Percentiles rank a stretch among this genome's conserved stretches.
Conservation (phyloP, 2,888 invertebrate species). For the Troides oblongomaculatus region DNA sequence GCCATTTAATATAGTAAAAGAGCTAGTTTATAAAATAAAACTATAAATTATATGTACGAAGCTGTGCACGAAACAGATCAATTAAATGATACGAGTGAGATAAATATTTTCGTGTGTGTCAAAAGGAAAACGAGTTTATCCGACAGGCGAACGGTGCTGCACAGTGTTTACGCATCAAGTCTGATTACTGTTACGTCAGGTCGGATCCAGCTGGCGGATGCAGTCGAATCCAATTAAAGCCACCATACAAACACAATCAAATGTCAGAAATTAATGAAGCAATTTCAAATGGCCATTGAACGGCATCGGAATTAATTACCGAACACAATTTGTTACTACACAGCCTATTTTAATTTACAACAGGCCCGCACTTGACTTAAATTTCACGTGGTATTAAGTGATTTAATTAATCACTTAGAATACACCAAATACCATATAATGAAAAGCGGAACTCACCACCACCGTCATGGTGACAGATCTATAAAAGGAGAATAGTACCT, state of each 20-base stretch:
- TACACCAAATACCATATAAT: too few species aligned
- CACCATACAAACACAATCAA: constrained; percentile 23
- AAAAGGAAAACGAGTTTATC: not conserved
- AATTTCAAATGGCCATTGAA: constrained; percentile 11
- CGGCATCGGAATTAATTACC: constrained; percentile 22
- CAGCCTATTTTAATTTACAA: not conserved
- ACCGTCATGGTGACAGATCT: too few species aligned
- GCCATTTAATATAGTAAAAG: too few species aligned
- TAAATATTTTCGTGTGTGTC: constrained; percentile 1
- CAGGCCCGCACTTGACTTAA: too few species aligned
- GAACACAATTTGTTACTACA: constrained; percentile 23
- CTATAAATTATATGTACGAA: too few species aligned
- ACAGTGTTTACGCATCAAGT: constrained; percentile 6
- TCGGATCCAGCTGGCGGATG: constrained; percentile 5
- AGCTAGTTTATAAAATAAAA: too few species aligned
- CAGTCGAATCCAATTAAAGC: constrained; percentile 21
- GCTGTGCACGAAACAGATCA: not conserved
- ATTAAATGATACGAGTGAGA: not conserved
- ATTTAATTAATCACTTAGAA: too few species aligned
- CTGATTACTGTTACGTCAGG: constrained; percentile 5
- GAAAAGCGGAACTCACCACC: too few species aligned
- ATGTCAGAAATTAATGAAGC: constrained; percentile 21
- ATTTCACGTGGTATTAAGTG: too few species aligned
- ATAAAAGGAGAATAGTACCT: too few species aligned
- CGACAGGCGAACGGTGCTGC: not conserved